Base-by-base conservation (phyloP, 2,888 invertebrate species). In the Mythimna albipuncta region DNA sequence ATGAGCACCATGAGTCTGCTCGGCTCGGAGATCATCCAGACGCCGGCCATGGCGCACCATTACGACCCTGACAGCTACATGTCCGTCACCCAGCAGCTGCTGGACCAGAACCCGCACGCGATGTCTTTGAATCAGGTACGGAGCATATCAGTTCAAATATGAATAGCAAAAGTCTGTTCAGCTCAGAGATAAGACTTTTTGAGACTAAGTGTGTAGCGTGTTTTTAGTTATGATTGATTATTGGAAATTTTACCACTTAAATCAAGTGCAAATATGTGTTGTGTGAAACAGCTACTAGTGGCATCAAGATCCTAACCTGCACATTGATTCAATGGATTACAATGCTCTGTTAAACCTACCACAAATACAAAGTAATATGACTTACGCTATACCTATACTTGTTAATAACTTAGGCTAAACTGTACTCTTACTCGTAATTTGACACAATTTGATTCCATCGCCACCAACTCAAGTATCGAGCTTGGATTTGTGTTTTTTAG, bases 1-100 rank as follows among this genome's bases (percentile, higher is more conserved):
- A 98, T 99, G 35, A 97, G 98, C 85, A 97, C 98, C 0, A 94
- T 99, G 85, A 97, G 97, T 85, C 98, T 98, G 0, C 97, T 99
- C 6, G 99, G 99, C 0, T 99, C 99, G 4, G 98, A 99, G 94
- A 99, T 99, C 79, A 97, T 99, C 16, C 97, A 99, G 64, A 99
- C 99, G 0, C 99, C 91, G 0, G 81, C 91, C 6, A 88, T 87
- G 85, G 88, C 90, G 3, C 85, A 75, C 13, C 78, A 82, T 38
- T 86, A 89, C 7, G 87, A 88, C 47, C 98, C 98, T 0, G 98
- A 99, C 86, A 98, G 98, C 38, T 98, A 99, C 83, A 98, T 99
- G 82, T 97, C 97, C 47, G 98, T 99, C 2, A 98, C 99, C 6
- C 98, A 98, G 87, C 96, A 97, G 86, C 93, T 99, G 58, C 96